Conservation (phyloP, 2,113 vertebrate genomes). For the Proteles cristata region DNA sequence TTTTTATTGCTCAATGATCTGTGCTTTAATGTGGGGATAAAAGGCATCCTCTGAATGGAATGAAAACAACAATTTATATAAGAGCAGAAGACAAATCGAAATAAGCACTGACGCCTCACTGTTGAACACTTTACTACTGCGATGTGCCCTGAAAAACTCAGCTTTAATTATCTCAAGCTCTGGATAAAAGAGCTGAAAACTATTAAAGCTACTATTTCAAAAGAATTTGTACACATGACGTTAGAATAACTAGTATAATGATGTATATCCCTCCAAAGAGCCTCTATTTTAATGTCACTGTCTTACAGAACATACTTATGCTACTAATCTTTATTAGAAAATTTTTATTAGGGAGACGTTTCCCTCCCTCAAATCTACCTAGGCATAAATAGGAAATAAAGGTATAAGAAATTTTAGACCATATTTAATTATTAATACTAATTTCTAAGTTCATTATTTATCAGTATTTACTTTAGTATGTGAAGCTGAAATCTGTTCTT, state of each 20-base stretch:
- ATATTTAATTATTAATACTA: slow-evolving; percentile 71
- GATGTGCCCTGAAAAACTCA: slow-evolving; percentile 54
- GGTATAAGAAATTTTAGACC: slow-evolving; percentile 70
- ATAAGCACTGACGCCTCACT: slow-evolving; percentile 28
- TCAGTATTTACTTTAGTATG: slow-evolving; percentile 71
- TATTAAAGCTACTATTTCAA: slow-evolving; percentile 41
- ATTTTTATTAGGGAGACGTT: slow-evolving; percentile 36
- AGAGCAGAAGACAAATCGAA: slow-evolving; percentile 67
- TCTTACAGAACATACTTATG: slow-evolving; percentile 48
- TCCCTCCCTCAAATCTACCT: slow-evolving; percentile 29
- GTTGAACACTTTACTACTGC: slow-evolving; percentile 13
- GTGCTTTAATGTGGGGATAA: slow-evolving; percentile 78
- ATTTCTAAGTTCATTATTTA: slow-evolving; percentile 70
- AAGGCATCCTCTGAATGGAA: slow-evolving; percentile 76
- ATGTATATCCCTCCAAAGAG: not conserved
- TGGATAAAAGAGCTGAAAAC: slow-evolving; percentile 47
- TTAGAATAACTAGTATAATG: not conserved
- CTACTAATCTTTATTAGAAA: slow-evolving; percentile 58
- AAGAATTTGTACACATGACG: not conserved
- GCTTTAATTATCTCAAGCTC: slow-evolving; percentile 61
- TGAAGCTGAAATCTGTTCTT: slow-evolving; percentile 72
- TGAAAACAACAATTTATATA: slow-evolving; percentile 48
- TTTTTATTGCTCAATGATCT: slow-evolving; percentile 82
- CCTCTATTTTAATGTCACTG: slow-evolving; percentile 42
- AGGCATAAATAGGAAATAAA: slow-evolving; percentile 71